Base-by-base conservation (phyloP, 2,797 vertebrate genomes). In the Erpetoichthys calabaricus region DNA sequence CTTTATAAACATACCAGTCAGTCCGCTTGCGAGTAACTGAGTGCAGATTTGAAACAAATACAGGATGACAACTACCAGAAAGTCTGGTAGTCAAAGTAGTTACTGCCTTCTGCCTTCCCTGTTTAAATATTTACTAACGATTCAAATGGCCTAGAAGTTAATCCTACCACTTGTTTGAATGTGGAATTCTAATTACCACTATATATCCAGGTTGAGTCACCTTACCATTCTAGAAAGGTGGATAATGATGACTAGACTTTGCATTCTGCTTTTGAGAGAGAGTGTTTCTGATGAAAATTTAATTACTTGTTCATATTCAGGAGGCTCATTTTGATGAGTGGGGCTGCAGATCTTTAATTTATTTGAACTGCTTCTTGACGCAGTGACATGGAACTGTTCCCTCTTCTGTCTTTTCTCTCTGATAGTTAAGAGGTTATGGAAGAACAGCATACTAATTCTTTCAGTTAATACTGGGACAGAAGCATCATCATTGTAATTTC, bases 61-160 rank as follows among this genome's bases (percentile, higher is more conserved):
- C 25, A 25, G 25, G 25, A 25, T 25, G 25, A 25, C 25, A 25
- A 25, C 25, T 25, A 25, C 25, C 25, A 25, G 1, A 25, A 25
- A 25, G 25, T 25, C 25, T 25, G 25, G 25, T 25, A 25, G 25
- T 25, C 25, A 25, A 25, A 1, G 25, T 25, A 25, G 25, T 25
- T 25, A 25, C 47, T 51, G 73, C 68, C 64, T 71, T 71, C 68
- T 10, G 63, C 65, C 78, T 56, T 60, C 56, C 62, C 56, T 67
- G 60, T 82, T 85, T 72, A 83, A 84, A 81, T 73, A 83, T 83
- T 83, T 75, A 86, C 63, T 45, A 50, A 57, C 2, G 47, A 65
- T 62, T 62, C 54, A 63, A 58, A 55, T 49, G 57, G 59, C 51
- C 46, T 47, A 59, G 56, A 60, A 63, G 45, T 59, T 57, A 63